Evolutionary conservation across 2,888 invertebrate species (phyloP).

Genomic region (Rotaria sp.): DNA sequence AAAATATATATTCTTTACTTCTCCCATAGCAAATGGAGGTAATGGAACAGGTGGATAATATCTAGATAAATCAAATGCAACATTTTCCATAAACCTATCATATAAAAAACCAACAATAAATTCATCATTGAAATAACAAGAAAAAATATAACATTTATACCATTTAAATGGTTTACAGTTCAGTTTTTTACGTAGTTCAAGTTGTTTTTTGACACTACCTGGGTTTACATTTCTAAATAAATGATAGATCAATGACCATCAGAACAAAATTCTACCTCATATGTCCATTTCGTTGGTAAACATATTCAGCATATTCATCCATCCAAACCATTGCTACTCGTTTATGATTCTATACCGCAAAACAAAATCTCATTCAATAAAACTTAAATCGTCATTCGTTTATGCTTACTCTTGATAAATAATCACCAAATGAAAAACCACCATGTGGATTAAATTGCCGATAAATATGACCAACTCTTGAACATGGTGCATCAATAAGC

Average conservation of each 20-base stretch:
- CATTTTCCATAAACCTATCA: constrained; percentile 69
- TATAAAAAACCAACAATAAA: neutral
- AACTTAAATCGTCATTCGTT: neutral
- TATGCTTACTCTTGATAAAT: constrained; percentile 62
- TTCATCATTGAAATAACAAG: too few species aligned
- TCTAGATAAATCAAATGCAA: constrained; percentile 78
- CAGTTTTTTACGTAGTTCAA: constrained; percentile 62
- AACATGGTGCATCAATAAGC: constrained; percentile 83
- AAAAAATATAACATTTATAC: constrained; percentile 50
- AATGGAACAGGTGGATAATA: constrained; percentile 83
- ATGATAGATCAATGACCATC: neutral
- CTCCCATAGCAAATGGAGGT: constrained; percentile 70
- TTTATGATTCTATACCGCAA: constrained; percentile 67
- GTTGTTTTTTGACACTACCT: constrained; percentile 73
- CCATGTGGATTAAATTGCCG: constrained; percentile 67
- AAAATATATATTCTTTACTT: neutral
- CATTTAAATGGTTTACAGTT: constrained; percentile 84
- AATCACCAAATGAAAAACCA: constrained; percentile 82
- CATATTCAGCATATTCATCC: constrained; percentile 84
- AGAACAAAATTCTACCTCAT: constrained; percentile 55
- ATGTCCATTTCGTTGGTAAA: constrained; percentile 73
- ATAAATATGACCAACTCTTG: constrained; percentile 74
- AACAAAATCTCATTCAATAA: neutral
- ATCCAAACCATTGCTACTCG: constrained; percentile 95
- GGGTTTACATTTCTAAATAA: constrained; percentile 63